Percentiles rank a stretch among this genome's conserved stretches.
Conservation (phyloP, 2,797 vertebrate genomes). For the Triplophysa bombifrons region DNA sequence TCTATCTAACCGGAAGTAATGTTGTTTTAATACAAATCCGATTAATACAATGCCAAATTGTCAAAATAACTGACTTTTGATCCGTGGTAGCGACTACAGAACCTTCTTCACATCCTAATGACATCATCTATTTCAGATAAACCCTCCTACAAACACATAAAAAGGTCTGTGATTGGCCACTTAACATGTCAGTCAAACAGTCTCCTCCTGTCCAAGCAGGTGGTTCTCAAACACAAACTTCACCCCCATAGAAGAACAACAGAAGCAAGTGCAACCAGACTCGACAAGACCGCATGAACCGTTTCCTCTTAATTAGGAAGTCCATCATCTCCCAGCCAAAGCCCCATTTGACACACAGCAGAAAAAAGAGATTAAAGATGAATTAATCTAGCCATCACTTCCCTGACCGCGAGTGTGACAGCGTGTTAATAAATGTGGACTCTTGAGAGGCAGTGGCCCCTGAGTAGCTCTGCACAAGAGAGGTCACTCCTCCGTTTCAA, state of each 20-base stretch:
- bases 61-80: no score
- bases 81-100: no score
- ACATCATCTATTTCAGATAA: neutral
- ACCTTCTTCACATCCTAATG: neutral
- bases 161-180: neutral
- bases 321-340: conserved; percentile 47
- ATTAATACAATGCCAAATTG: no score
- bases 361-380: conserved; percentile 55
- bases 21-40: no score
- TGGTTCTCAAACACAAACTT: neutral
- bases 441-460: conserved; percentile 44
- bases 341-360: conserved; percentile 52
- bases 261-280: neutral
- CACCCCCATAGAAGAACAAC: conserved; percentile 1
- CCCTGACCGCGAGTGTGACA: conserved; percentile 43
- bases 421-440: conserved; percentile 55
- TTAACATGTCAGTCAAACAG: neutral
- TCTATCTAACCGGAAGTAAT: no score
- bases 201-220: neutral
- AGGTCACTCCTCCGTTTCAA: conserved; percentile 57
- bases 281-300: conserved; percentile 11
- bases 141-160: neutral
- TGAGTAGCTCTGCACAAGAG: conserved; percentile 54
- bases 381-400: conserved; percentile 61
- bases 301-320: conserved; percentile 54